These are phyloP conservation scores for Drosophila bocki DNA, from an alignment of 1,140 invertebrate species.

Conservation along the genomic window DNA sequence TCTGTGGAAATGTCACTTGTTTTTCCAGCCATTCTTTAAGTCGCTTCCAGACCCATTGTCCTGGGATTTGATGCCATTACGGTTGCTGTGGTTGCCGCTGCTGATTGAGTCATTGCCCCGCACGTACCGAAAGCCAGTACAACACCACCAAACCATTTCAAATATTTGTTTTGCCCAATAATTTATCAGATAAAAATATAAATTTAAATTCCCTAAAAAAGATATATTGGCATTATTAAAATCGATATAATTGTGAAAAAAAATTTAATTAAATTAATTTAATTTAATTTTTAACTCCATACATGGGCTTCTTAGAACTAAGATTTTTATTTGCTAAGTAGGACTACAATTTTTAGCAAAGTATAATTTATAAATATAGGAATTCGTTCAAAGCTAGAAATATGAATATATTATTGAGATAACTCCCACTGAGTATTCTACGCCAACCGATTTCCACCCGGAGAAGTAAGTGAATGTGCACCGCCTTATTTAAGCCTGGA, in stretches of 20 bases:
- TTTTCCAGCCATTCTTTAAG: constrained; percentile 26
- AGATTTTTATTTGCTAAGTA: too few species aligned
- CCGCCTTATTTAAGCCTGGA: constrained; percentile 61
- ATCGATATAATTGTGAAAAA: too few species aligned
- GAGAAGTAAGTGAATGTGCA: constrained; percentile 13
- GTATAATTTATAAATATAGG: background rate
- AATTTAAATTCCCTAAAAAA: too few species aligned
- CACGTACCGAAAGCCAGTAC: constrained; percentile 33
- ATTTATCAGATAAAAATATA: too few species aligned
- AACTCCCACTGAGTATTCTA: background rate
- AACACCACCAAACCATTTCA: constrained; percentile 42
- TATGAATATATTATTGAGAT: background rate
- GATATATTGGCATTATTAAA: too few species aligned
- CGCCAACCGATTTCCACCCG: constrained; percentile 17
- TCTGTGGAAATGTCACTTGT: constrained; percentile 4
- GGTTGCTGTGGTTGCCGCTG: constrained; percentile 34
- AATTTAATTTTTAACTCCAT: too few species aligned
- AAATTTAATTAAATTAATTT: too few species aligned
- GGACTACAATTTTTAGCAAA: too few species aligned
- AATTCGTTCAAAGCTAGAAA: background rate
- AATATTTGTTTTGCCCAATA: too few species aligned
- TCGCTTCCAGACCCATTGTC: constrained; percentile 35
- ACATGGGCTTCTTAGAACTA: too few species aligned
- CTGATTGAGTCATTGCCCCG: constrained; percentile 59
- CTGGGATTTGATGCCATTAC: constrained; percentile 30